Base-by-base conservation (phyloP, 1,140 invertebrate genomes). In the Littorina saxatilis region DNA sequence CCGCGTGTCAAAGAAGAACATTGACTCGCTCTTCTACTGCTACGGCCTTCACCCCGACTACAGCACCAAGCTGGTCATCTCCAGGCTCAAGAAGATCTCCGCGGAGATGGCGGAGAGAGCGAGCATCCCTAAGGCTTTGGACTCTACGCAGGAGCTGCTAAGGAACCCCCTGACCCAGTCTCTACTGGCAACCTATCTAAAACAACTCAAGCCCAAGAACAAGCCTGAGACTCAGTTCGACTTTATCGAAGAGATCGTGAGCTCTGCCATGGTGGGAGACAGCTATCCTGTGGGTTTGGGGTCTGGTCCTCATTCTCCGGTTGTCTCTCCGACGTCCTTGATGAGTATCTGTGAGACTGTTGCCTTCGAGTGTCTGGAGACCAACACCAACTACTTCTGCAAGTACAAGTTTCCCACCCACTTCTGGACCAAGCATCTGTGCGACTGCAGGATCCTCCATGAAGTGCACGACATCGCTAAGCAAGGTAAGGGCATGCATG, bases 1-100 rank as follows among this genome's bases (percentile, higher is more conserved):
- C 0, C 50, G 81, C 2, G 74, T 86, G 5, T n/a, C 52, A 0
- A 86, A 86, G 68, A 74, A 58, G 43, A 55, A 82, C 32, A 66
- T 86, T 3, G 85, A 86, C 50, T 68, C 66, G 7, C 66, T 86
- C 23, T 86, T 80, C 68, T 86, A 86, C 76, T 82, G 82, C 37
- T 86, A 86, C 75, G 85, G 85, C 3, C 80, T 86, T 1, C 77
- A 79, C 5, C 66, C 81, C 27, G 82, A 83, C 35, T 86, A 86
- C 75, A 82, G 82, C 75, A 40, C 47, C 37, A 80, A 81, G 39
- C 70, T 83, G 27, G 50, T 84, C 23, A 27, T 79, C 4, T 77
- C 70, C 20, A 58, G 75, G 29, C 70, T 86, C 37, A 58, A 81
- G 55, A 72, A 70, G 9, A 68, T 78, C 76, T 83, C 80, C 11